These are phyloP conservation scores for Diachrysia chrysitis DNA, from an alignment of 2,888 invertebrate species.

Conservation along the genomic window DNA sequence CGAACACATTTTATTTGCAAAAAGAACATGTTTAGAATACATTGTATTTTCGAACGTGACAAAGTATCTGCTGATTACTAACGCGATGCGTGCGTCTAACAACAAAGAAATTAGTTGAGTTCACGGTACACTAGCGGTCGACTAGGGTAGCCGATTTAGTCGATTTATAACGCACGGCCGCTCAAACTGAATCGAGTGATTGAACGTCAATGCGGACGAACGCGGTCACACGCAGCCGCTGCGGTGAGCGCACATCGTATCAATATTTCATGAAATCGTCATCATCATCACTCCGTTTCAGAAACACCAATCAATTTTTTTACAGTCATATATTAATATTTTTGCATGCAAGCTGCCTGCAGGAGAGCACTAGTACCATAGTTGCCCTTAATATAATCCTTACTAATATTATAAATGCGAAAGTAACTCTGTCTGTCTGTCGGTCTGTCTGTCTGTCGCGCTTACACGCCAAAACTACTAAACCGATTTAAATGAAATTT, in stretches of 20 bases:
- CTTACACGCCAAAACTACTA: too few species aligned
- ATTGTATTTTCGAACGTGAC: slow-evolving; percentile 24
- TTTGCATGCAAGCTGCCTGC: too few species aligned
- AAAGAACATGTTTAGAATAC: slow-evolving; percentile 13
- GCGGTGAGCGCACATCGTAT: slow-evolving; percentile 36
- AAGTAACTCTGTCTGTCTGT: too few species aligned
- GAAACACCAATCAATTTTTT: too few species aligned
- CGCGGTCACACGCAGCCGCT: slow-evolving; percentile 57
- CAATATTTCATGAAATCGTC: slow-evolving; percentile 21
- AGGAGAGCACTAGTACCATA: too few species aligned
- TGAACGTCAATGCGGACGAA: slow-evolving; percentile 62
- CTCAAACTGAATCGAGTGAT: slow-evolving; percentile 83
- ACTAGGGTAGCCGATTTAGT: slow-evolving; percentile 56
- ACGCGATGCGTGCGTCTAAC: slow-evolving; percentile 55
- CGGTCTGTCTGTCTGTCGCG: too few species aligned
- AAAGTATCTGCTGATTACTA: slow-evolving; percentile 50
- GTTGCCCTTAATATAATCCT: too few species aligned
- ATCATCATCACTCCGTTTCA: not conserved
- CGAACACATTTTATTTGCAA: not conserved
- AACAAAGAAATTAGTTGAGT: slow-evolving; percentile 63
- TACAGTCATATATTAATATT: too few species aligned
- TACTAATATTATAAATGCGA: too few species aligned
- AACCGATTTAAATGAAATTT: too few species aligned
- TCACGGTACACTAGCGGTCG: slow-evolving; percentile 57
- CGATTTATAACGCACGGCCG: slow-evolving; percentile 76